A percentile compares a stretch with the other conserved stretches of the same genome.
phyloP scores from a whole-genome alignment of 2,888 invertebrate species.

The Esperia sulphurella region DNA sequence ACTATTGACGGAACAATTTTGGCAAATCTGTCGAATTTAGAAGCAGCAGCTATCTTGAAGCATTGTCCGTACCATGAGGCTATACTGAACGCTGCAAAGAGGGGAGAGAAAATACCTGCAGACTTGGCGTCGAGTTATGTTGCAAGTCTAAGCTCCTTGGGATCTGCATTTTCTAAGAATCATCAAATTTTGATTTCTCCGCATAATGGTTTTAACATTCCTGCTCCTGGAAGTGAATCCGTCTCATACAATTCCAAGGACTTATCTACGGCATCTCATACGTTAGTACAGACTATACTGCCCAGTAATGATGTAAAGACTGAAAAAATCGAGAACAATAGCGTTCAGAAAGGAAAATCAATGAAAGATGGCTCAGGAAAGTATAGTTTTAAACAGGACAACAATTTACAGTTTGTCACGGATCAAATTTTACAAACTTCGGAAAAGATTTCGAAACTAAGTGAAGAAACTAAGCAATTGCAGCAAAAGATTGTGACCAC shows the following conservation, averaged over 20 bases:
- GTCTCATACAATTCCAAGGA: conserved; percentile 50
- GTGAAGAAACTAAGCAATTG: conserved; percentile 57
- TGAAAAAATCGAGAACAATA: conserved; percentile 34
- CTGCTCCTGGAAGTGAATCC: conserved; percentile 41
- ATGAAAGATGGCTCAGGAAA: conserved; percentile 40
- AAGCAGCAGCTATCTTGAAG: conserved; percentile 69
- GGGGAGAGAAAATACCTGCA: conserved; percentile 65
- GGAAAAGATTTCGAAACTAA: conserved; percentile 57
- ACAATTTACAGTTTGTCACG: conserved; percentile 44
- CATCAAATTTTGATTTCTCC: conserved; percentile 44
- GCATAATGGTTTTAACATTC: conserved; percentile 43
- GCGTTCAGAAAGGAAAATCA: conserved; percentile 50
- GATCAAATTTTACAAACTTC: conserved; percentile 66
- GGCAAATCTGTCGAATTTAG: conserved; percentile 57
- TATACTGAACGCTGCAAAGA: conserved; percentile 63
- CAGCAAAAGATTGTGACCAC: conserved; percentile 59
- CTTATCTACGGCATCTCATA: conserved; percentile 51
- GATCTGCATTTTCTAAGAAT: conserved; percentile 68
- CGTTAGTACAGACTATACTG: conserved; percentile 43
- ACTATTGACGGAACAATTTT: conserved; percentile 61
- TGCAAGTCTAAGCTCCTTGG: conserved; percentile 73
- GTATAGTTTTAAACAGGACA: conserved; percentile 43
- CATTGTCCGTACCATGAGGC: conserved; percentile 76
- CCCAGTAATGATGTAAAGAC: conserved; percentile 44
- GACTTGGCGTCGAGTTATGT: conserved; percentile 74